These are phyloP conservation scores for Catalaphyllia jardinei DNA, from an alignment of 64 coral and sea anemone genomes.

Conservation along the genomic window DNA sequence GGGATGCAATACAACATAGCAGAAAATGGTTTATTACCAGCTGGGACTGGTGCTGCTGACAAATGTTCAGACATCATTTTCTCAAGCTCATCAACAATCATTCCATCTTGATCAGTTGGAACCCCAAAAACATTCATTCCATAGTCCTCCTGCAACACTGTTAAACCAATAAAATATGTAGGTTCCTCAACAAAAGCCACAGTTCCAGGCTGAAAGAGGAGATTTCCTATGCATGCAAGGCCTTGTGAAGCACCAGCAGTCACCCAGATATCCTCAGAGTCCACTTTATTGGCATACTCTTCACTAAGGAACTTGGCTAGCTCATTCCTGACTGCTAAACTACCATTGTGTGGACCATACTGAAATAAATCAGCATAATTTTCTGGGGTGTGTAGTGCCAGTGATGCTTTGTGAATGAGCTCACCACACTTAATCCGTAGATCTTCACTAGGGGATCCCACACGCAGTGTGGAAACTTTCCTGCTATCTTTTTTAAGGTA, in stretches of 20 bases:
- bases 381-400: slow-evolving; percentile 10
- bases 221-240: slow-evolving; percentile 37
- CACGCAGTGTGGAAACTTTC: background rate
- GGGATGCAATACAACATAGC: no score
- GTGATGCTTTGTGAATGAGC: slow-evolving; percentile 20
- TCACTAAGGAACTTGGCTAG: slow-evolving; percentile 80
- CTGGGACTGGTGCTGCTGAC: slow-evolving; percentile 11
- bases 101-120: slow-evolving; percentile 67
- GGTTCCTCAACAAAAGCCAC: slow-evolving; percentile 91
- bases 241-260: slow-evolving; percentile 83
- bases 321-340: slow-evolving; percentile 39
- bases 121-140: slow-evolving; percentile 72
- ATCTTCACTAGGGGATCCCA: slow-evolving; percentile 11
- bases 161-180: slow-evolving; percentile 76
- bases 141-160: slow-evolving; percentile 50
- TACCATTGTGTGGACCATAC: slow-evolving; percentile 78
- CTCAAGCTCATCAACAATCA: slow-evolving; percentile 83
- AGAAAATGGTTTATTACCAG: no score
- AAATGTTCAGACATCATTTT: slow-evolving; percentile 52
- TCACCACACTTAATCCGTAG: slow-evolving; percentile 13
- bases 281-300: slow-evolving; percentile 61
- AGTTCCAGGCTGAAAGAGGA: slow-evolving; percentile 68
- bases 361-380: slow-evolving; percentile 57
- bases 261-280: slow-evolving; percentile 59
- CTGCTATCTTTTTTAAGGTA: background rate